These are phyloP conservation scores for Coluber constrictor DNA, from an alignment of 2,797 vertebrate genomes.

Conservation along the genomic window DNA sequence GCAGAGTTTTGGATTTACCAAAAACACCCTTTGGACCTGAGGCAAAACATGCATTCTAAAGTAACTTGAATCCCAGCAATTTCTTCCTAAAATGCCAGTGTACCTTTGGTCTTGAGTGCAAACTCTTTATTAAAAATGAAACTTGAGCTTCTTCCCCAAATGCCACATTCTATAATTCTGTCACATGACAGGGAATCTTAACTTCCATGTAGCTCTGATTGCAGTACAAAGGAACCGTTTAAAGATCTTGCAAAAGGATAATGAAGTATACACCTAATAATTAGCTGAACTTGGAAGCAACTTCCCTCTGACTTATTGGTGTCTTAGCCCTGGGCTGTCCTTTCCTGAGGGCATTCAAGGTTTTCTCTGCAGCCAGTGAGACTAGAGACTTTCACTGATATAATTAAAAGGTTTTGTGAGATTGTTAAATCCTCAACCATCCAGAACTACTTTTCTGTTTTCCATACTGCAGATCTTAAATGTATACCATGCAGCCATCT, in stretches of 20 bases:
- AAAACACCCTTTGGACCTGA: background rate
- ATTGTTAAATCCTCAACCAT: background rate
- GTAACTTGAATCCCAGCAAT: background rate
- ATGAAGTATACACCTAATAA: background rate
- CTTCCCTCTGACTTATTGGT: background rate
- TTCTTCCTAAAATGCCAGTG: background rate
- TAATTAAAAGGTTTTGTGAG: conserved; percentile 9
- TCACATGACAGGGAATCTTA: background rate
- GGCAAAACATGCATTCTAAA: background rate
- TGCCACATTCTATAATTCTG: background rate
- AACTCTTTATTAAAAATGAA: background rate
- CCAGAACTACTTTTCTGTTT: background rate
- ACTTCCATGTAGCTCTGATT: background rate
- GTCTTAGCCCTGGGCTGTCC: background rate
- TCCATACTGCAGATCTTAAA: background rate
- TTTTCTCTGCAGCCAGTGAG: background rate
- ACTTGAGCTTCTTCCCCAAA: background rate
- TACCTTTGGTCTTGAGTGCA: background rate
- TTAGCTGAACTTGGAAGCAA: background rate
- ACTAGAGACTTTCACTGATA: conserved; percentile 1
- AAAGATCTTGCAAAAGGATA: background rate
- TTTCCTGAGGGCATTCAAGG: conserved; percentile 4
- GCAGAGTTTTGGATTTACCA: background rate
- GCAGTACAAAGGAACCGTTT: background rate
- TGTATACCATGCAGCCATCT: background rate